A percentile compares a stretch with the other conserved stretches of the same genome.
phyloP scores from a whole-genome alignment of 2,888 invertebrate genomes.

The Theretra japonica region DNA sequence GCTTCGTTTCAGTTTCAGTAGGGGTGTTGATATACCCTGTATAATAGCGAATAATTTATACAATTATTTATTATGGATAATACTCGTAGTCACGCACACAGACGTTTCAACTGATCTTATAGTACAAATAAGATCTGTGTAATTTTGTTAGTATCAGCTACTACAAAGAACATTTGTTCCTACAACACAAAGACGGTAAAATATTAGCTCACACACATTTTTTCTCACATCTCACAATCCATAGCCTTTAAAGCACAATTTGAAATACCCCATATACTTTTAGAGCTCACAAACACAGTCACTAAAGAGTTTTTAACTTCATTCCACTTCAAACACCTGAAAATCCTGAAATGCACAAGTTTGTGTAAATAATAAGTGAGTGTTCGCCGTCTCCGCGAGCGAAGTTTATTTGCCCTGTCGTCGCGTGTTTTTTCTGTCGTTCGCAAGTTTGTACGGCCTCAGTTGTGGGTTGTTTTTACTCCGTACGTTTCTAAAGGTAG shows the following conservation, averaged over 20 bases:
- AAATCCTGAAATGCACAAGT: not conserved
- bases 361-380: conserved; percentile 3
- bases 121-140: no score
- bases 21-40: no score
- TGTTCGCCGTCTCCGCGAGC: not conserved
- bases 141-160: no score
- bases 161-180: no score
- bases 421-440: conserved; percentile 1
- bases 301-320: conserved; percentile 6
- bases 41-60: no score
- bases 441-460: not conserved
- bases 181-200: no score
- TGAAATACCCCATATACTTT: not conserved
- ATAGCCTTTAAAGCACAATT: not conserved
- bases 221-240: no score
- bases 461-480: not conserved
- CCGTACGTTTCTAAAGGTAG: not conserved
- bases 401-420: conserved; percentile 11
- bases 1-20: no score
- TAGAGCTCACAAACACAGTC: not conserved
- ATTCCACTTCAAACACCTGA: not conserved
- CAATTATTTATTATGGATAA: no score
- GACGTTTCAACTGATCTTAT: no score
- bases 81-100: no score
- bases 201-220: no score